phyloP scores from a whole-genome alignment of 2,888 invertebrate genomes.

The Mellilla xanthometata region DNA sequence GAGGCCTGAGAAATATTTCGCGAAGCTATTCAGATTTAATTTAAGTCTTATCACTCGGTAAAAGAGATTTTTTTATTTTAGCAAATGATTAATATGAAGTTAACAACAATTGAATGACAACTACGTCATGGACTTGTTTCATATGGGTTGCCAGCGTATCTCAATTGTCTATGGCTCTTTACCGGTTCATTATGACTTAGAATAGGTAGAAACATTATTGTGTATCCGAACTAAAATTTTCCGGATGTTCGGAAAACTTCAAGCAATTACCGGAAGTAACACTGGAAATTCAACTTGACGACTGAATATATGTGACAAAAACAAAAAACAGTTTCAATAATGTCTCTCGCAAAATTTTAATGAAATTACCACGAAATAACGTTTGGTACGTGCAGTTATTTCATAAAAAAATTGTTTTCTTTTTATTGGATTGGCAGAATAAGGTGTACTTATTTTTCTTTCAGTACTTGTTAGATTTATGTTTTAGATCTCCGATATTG shows the following conservation, averaged over 20 bases:
- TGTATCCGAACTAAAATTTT: conserved; percentile 19
- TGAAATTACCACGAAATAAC: conserved; percentile 60
- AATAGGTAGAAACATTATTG: neutral
- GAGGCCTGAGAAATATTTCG: conserved; percentile 13
- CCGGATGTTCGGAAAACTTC: conserved; percentile 28
- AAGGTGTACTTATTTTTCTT: conserved; percentile 26
- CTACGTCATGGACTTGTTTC: conserved; percentile 2
- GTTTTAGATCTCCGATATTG: conserved; percentile 54
- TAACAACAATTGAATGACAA: conserved; percentile 29
- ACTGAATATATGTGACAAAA: conserved; percentile 63
- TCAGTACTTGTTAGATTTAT: conserved; percentile 47
- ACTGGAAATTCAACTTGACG: conserved; percentile 44
- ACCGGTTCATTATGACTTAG: neutral
- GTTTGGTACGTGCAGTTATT: conserved; percentile 43
- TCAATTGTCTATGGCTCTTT: conserved; percentile 28
- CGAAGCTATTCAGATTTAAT: conserved; percentile 1
- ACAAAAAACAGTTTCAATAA: conserved; percentile 74
- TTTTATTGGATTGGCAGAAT: conserved; percentile 1
- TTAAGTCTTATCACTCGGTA: fast-evolving
- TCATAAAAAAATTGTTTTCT: conserved; percentile 3
- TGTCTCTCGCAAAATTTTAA: conserved; percentile 72
- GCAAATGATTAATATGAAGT: conserved; percentile 15
- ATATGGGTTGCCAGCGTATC: conserved; percentile 11
- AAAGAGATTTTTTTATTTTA: conserved; percentile 12
- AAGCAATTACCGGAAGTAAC: conserved; percentile 37